Percentiles rank a stretch among this genome's conserved stretches.
Conservation (phyloP, 1,140 invertebrate species). For the Whitmania pigra region DNA sequence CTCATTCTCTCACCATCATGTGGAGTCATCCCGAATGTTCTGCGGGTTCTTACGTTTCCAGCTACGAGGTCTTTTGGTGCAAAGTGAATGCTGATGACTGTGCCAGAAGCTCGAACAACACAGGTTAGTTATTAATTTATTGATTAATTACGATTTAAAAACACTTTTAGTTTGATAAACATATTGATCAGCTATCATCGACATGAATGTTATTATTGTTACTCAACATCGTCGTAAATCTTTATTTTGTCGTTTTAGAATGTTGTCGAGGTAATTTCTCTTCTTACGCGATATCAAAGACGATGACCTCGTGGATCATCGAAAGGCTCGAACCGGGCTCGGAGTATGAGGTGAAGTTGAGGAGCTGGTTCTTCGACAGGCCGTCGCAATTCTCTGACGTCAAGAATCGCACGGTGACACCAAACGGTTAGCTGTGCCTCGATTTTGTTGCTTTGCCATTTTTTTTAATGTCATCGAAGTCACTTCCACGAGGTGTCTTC, state of each 20-base stretch:
- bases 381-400: not conserved
- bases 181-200: too few species aligned
- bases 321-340: not conserved
- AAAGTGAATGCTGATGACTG: not conserved
- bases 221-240: too few species aligned
- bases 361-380: not conserved
- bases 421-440: too few species aligned
- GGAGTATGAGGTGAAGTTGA: not conserved
- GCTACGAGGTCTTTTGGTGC: not conserved
- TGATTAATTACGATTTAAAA: too few species aligned
- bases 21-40: not conserved
- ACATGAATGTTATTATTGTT: not conserved
- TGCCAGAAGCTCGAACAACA: not conserved
- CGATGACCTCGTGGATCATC: not conserved
- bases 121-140: too few species aligned
- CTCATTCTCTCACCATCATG: not conserved
- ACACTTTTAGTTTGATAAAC: too few species aligned
- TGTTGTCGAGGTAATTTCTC: too few species aligned
- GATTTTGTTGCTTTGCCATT: too few species aligned
- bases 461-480: too few species aligned
- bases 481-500: too few species aligned
- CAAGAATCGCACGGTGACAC: too few species aligned
- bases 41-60: not conserved
- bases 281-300: too few species aligned
- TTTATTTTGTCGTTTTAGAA: not conserved